A percentile compares a stretch with the other conserved stretches of the same genome.
Evolutionary conservation across 2,888 invertebrate genomes (phyloP).

Genomic region (Pterostichus madidus): DNA sequence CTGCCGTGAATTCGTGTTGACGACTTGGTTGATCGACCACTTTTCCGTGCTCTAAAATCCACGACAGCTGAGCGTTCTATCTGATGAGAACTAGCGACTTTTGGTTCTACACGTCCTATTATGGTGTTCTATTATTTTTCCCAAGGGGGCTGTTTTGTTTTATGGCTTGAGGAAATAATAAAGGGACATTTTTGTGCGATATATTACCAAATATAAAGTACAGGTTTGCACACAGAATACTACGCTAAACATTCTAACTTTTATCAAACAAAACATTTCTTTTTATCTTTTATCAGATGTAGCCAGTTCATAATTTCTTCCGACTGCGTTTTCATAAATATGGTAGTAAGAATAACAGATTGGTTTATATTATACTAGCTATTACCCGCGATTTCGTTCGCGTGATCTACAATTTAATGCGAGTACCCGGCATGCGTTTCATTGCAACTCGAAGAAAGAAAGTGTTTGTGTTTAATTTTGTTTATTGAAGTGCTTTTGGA

Average conservation of each 20-base stretch:
- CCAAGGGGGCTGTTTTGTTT: slow-evolving; percentile 38
- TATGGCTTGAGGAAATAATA: slow-evolving; percentile 56
- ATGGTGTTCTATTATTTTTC: slow-evolving; percentile 60
- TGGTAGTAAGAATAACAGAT: background rate
- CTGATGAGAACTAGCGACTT: slow-evolving; percentile 61
- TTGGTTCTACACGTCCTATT: slow-evolving; percentile 55
- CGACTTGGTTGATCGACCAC: background rate
- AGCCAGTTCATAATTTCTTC: slow-evolving; percentile 2
- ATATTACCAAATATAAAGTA: slow-evolving; percentile 42
- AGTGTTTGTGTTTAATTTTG: too few relatives aligned
- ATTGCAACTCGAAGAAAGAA: too few relatives aligned
- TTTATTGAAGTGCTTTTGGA: too few relatives aligned
- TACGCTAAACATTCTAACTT: background rate
- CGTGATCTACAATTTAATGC: too few relatives aligned
- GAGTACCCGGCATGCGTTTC: too few relatives aligned
- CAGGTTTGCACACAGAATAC: slow-evolving; percentile 17
- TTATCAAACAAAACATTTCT: background rate
- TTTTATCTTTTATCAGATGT: slow-evolving; percentile 8
- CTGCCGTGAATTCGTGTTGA: background rate
- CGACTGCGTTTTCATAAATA: background rate
- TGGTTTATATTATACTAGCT: too few relatives aligned
- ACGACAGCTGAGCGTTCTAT: slow-evolving; percentile 61
- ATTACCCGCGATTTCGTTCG: too few relatives aligned
- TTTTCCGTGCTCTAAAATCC: slow-evolving; percentile 38
- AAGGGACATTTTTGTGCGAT: slow-evolving; percentile 46